Evolutionary conservation across 1,140 invertebrate genomes (phyloP).

Genomic region (Macrotrachela quadricornifera): DNA sequence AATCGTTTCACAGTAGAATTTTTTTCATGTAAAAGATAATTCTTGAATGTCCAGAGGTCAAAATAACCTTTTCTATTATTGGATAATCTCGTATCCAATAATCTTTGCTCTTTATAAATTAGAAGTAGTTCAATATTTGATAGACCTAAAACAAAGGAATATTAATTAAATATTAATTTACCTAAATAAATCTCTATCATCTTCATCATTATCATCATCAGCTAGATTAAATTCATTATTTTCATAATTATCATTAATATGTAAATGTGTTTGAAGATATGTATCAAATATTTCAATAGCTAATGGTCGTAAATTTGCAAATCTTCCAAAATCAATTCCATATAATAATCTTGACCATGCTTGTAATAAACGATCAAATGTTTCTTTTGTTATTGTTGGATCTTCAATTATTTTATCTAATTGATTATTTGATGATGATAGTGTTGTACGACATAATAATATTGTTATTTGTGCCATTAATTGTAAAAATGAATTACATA

Average conservation of each 20-base stretch:
- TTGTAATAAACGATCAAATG: conserved; percentile 55
- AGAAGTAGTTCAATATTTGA: too few species aligned
- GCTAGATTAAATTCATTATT: conserved; percentile 38
- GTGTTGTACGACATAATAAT: too few species aligned
- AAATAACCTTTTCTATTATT: too few species aligned
- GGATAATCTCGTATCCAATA: too few species aligned
- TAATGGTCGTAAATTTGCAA: conserved; percentile 33
- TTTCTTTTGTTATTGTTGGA: conserved; percentile 49
- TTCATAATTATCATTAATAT: conserved; percentile 29
- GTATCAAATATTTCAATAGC: conserved; percentile 45
- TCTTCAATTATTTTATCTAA: conserved; percentile 25
- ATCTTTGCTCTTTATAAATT: too few species aligned
- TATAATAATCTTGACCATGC: conserved; percentile 48
- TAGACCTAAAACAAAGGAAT: too few species aligned
- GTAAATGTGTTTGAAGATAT: conserved; percentile 56
- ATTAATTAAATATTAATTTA: too few species aligned
- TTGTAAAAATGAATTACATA: not conserved
- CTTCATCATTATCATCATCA: conserved; percentile 45
- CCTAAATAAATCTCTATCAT: conserved; percentile 36
- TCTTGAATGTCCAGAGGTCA: too few species aligned
- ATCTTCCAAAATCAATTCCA: conserved; percentile 35
- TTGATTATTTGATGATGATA: too few species aligned
- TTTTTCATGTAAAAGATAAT: too few species aligned
- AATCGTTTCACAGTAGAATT: too few species aligned
- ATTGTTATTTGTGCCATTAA: not conserved